Evolutionary conservation across 2,888 invertebrate species (phyloP).

Genomic region (Caradrina clavipalpis): DNA sequence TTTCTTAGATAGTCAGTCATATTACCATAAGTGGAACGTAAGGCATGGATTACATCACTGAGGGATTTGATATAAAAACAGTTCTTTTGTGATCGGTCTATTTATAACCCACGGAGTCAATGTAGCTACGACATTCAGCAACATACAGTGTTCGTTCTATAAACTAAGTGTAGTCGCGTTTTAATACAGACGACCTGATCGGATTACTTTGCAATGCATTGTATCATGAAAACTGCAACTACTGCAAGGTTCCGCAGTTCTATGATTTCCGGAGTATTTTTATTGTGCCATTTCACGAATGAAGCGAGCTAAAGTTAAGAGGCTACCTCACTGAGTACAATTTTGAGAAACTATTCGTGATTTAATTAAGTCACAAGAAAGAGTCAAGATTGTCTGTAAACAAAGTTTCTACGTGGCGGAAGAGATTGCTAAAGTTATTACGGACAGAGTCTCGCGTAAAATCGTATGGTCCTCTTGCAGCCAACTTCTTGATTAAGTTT

Average conservation of each 20-base stretch:
- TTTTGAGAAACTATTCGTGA: conserved; percentile 22
- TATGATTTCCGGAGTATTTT: not conserved
- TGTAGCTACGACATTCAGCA: conserved; percentile 13
- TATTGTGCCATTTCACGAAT: conserved; percentile 2
- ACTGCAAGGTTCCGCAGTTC: not conserved
- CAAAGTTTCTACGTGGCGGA: conserved; percentile 65
- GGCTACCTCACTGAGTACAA: not conserved
- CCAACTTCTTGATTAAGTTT: conserved; percentile 75
- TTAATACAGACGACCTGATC: not conserved
- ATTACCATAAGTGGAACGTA: conserved; percentile 41
- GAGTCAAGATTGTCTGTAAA: conserved; percentile 62
- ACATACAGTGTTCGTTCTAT: not conserved
- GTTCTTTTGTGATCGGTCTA: conserved; percentile 41
- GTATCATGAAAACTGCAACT: conserved; percentile 2
- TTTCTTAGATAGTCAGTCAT: conserved; percentile 39
- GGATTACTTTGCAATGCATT: not conserved
- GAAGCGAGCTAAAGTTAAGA: not conserved
- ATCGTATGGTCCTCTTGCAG: conserved; percentile 61
- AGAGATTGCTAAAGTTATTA: conserved; percentile 76
- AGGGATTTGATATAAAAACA: conserved; percentile 27
- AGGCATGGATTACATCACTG: conserved; percentile 38
- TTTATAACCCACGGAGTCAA: conserved; percentile 24
- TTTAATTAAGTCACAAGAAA: conserved; percentile 44
- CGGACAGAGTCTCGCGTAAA: conserved; percentile 61
- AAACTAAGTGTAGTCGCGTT: conserved; percentile 7